Conservation (phyloP, 2,797 vertebrate genomes). For the Novumbra hubbsi region DNA sequence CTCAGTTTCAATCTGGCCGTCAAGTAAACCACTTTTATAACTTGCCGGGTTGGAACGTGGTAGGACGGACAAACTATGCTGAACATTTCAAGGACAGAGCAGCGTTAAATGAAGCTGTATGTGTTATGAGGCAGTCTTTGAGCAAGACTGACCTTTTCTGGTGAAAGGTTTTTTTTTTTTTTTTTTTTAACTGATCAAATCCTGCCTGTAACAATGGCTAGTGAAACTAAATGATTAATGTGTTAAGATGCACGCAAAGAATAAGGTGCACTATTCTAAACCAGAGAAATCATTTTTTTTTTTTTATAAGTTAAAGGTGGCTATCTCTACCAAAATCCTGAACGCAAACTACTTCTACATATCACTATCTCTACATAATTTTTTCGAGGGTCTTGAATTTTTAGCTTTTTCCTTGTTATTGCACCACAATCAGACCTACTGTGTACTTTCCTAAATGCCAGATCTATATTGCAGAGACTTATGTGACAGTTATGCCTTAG, state of each 20-base stretch:
- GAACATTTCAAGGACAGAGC: neutral
- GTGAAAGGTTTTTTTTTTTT: neutral
- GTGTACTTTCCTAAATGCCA: too few species aligned
- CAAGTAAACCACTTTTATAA: conserved; percentile 7
- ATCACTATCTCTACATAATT: neutral
- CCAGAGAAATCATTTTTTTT: neutral
- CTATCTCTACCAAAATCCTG: neutral
- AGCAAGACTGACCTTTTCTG: neutral
- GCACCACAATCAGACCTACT: too few species aligned
- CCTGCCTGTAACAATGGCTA: neutral
- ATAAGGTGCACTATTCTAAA: neutral
- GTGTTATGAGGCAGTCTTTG: too few species aligned
- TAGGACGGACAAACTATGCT: neutral
- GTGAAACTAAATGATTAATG: neutral
- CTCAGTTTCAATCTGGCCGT: conserved; percentile 1
- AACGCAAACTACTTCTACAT: neutral
- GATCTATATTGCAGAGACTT: too few species aligned
- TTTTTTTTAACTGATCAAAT: neutral
- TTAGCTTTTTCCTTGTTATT: too few species aligned
- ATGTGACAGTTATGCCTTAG: too few species aligned
- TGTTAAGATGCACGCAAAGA: neutral
- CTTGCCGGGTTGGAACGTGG: conserved; percentile 6
- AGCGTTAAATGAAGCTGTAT: too few species aligned
- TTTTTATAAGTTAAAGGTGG: neutral
- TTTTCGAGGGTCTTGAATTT: neutral